phyloP scores from a whole-genome alignment of 1,140 invertebrate genomes.

The Rhyzopertha dominica region DNA sequence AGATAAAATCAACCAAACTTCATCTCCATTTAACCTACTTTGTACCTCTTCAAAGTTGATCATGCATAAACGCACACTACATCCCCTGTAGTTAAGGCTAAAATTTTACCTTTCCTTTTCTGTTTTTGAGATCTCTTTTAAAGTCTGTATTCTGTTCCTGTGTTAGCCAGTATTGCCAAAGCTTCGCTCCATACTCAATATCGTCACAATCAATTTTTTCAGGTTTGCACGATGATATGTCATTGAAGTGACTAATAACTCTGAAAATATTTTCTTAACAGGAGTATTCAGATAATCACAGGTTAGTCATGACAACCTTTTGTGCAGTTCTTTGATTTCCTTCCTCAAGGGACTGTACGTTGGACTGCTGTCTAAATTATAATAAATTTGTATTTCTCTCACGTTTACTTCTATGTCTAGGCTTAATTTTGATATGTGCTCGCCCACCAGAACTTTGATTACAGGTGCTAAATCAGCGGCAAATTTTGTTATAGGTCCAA shows the following conservation, averaged over 20 bases:
- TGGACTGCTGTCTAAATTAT: too few species aligned
- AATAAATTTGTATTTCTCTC: conserved; percentile 69
- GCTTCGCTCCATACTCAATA: conserved; percentile 56
- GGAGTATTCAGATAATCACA: too few species aligned
- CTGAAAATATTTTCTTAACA: too few species aligned
- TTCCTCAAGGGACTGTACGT: conserved; percentile 62
- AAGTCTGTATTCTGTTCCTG: conserved; percentile 59
- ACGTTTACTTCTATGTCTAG: conserved; percentile 56
- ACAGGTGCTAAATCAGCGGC: conserved; percentile 70
- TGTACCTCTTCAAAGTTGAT: too few species aligned
- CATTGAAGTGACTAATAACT: conserved; percentile 28
- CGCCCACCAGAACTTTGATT: conserved; percentile 57
- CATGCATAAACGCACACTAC: too few species aligned
- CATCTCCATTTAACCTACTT: too few species aligned
- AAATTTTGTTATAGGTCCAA: conserved; percentile 75
- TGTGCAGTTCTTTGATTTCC: conserved; percentile 63
- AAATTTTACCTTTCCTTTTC: conserved; percentile 45
- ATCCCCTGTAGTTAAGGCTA: too few species aligned
- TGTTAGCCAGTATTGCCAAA: conserved; percentile 74
- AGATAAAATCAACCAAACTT: too few species aligned
- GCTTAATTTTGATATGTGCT: conserved; percentile 47
- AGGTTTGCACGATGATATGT: conserved; percentile 26
- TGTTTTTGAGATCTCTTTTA: conserved; percentile 57
- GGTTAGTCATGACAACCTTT: conserved; percentile 47
- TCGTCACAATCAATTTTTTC: conserved; percentile 51